Base-by-base conservation (phyloP, 2,888 invertebrate genomes). In the Pristionchus entomophagus region DNA sequence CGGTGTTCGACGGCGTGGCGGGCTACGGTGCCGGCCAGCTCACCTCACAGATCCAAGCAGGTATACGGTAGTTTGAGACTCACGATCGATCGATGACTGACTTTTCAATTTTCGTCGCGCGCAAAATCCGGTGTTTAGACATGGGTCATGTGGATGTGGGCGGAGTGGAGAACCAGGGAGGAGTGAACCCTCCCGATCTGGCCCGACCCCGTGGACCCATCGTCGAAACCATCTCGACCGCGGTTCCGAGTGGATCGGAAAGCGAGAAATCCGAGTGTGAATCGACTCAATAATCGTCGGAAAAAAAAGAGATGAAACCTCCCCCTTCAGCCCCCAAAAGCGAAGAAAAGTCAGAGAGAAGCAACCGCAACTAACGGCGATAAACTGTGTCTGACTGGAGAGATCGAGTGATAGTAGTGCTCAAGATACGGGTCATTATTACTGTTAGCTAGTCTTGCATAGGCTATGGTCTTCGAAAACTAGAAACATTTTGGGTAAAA, bases 1-100 rank as follows among this genome's bases (percentile, higher is more conserved):
- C 83, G n/a, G 49, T 84, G n/a, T 84, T 84, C 49, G 83, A 84
- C n/a, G 83, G 83, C 12, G 65, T 84, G 32, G 83, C 83, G 5
- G 83, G 83, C 8, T 84, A 53, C 65, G 83, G 83, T 29, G 83
- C 83, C 26, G 83, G 83, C 35, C 83, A 84, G 38, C 65, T 84
- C 10, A 84, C 83, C 4, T 29, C 83, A 4, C 83, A 84, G 65
- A 65, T 84, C 1, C 83, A 84, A 84, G 32, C 65, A 45, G 83
- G 83, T 82, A 80, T 35, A 29, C 78, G 41, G 73, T 73, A 73
- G 41, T 38, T 12, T n/a, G n/a, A 3, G 14, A 35, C 35, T 29
- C n/a, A n/a, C n/a, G 0, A n/a, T 35, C n/a, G 10, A 45, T 41
- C 41, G 73, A 2, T 26, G 26, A 26, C n/a, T 45, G 41, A 45